These are phyloP conservation scores for Melikaiella ostensackeni DNA, from an alignment of 2,888 invertebrate genomes.

Conservation along the genomic window DNA sequence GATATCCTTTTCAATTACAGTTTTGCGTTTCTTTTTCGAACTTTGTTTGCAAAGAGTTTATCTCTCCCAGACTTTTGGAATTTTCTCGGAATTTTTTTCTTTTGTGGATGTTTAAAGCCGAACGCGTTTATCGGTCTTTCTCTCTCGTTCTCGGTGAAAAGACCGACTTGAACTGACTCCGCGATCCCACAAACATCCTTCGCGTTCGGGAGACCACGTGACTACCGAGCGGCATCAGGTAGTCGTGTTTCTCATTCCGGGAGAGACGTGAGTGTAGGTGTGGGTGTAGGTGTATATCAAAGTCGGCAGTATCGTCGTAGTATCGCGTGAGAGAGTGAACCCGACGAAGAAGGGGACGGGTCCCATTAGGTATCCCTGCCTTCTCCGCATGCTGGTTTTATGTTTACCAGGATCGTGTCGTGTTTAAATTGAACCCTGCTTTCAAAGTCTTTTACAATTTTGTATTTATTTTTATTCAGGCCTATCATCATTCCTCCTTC, in stretches of 20 bases:
- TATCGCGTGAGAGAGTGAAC: slow-evolving; percentile 67
- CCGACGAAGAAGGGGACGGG: slow-evolving; percentile 54
- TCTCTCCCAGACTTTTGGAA: not conserved
- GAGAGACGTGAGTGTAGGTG: slow-evolving; percentile 49
- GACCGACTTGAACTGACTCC: slow-evolving; percentile 70
- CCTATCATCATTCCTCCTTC: not conserved
- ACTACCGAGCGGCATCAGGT: slow-evolving; percentile 68
- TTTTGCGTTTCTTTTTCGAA: slow-evolving; percentile 38
- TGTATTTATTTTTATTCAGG: not conserved
- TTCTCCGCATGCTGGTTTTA: slow-evolving; percentile 51
- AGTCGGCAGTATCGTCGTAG: slow-evolving; percentile 56
- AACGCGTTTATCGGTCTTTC: slow-evolving; percentile 49
- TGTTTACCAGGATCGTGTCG: slow-evolving; percentile 51
- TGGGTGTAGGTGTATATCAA: slow-evolving; percentile 59
- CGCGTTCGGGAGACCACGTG: slow-evolving; percentile 72
- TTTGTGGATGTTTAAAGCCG: slow-evolving; percentile 34
- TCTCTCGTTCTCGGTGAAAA: slow-evolving; percentile 63
- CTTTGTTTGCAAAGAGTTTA: not conserved
- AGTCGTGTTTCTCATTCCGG: slow-evolving; percentile 58
- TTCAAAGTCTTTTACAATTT: slow-evolving; percentile 1
- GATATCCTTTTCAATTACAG: slow-evolving; percentile 46
- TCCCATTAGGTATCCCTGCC: slow-evolving; percentile 60
- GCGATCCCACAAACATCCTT: slow-evolving; percentile 73
- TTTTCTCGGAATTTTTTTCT: not conserved
- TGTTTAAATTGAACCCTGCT: slow-evolving; percentile 46